Conservation (phyloP, 2,888 invertebrate species). For the Sceliomorpha sp. region DNA sequence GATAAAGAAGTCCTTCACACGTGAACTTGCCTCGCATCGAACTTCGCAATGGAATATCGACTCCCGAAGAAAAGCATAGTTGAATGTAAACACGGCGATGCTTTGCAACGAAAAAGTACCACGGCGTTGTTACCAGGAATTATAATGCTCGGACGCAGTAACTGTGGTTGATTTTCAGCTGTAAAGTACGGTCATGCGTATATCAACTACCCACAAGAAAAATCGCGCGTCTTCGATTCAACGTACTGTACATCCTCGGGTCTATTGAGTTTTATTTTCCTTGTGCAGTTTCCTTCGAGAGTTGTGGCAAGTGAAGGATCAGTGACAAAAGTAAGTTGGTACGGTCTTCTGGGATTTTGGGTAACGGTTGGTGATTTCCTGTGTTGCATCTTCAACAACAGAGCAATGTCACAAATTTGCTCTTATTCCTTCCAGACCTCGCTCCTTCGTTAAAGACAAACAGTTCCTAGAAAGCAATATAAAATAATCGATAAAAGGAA, state of each 20-base stretch:
- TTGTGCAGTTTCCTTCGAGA: conserved; percentile 26
- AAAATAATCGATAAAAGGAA: neutral
- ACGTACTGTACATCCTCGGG: too few relatives aligned
- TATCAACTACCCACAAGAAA: conserved; percentile 28
- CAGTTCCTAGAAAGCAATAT: neutral
- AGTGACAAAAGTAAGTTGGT: conserved; percentile 21
- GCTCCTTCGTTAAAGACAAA: conserved; percentile 53
- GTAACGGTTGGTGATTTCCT: conserved; percentile 20
- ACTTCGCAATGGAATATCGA: conserved; percentile 21
- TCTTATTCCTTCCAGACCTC: conserved; percentile 64
- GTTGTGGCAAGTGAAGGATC: conserved; percentile 50
- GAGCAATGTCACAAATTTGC: conserved; percentile 49
- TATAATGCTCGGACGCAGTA: neutral
- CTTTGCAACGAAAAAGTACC: conserved; percentile 34
- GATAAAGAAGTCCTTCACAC: conserved; percentile 4
- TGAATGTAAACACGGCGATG: conserved; percentile 33
- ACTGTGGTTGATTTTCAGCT: conserved; percentile 13
- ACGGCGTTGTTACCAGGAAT: neutral
- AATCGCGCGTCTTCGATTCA: conserved; percentile 5
- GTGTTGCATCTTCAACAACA: conserved; percentile 48
- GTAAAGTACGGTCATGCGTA: conserved; percentile 36
- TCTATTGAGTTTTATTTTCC: conserved; percentile 13
- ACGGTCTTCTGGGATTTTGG: neutral
- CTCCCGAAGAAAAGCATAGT: conserved; percentile 37
- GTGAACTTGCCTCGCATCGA: conserved; percentile 3